These are phyloP conservation scores for Drosophila vallismaia DNA, from an alignment of 2,888 invertebrate genomes.

Conservation along the genomic window DNA sequence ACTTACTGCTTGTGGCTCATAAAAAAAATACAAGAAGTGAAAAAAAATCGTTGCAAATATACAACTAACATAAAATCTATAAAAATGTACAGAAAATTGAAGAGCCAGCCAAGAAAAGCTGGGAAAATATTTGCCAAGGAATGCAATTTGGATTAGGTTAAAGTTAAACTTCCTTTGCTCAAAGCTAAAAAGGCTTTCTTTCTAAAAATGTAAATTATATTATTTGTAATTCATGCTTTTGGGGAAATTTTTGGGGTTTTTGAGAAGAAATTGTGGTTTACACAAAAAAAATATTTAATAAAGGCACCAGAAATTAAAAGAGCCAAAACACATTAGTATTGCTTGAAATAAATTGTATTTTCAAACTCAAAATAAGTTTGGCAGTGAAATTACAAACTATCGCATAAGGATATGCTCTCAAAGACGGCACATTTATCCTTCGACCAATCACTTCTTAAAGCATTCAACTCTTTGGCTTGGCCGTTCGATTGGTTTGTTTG, in stretches of 20 bases:
- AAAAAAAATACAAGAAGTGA: conserved; percentile 16
- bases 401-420: neutral
- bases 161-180: conserved; percentile 1
- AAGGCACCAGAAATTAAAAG: too few relatives aligned
- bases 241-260: neutral
- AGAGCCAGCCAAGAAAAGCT: conserved; percentile 24
- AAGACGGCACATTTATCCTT: neutral
- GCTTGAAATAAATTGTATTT: too few relatives aligned
- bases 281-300: too few relatives aligned
- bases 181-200: neutral
- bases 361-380: too few relatives aligned
- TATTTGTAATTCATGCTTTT: neutral
- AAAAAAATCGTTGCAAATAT: conserved; percentile 27
- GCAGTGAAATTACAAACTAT: too few relatives aligned
- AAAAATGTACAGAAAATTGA: conserved; percentile 54
- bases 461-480: conserved; percentile 38
- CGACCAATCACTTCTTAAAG: conserved; percentile 40
- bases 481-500: conserved; percentile 58
- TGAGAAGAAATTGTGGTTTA: too few relatives aligned
- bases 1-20: conserved; percentile 62
- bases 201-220: neutral
- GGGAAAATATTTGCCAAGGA: conserved; percentile 28
- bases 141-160: conserved; percentile 44
- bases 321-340: too few relatives aligned
- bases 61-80: conserved; percentile 44